phyloP scores from a whole-genome alignment of 1,140 invertebrate species.

The Drosophila murphyi region DNA sequence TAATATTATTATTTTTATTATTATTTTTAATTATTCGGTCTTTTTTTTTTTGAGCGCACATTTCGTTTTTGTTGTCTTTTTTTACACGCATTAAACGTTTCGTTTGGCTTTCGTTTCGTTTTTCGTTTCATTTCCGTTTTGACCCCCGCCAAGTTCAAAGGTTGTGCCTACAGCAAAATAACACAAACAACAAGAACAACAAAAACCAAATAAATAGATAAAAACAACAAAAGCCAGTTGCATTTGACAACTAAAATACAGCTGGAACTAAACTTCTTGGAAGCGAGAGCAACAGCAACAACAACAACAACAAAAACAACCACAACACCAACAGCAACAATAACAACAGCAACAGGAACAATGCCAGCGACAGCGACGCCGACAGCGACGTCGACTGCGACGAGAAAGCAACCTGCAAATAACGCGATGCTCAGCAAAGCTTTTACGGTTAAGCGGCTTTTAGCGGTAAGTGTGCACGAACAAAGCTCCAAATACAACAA shows the following conservation, averaged over 20 bases:
- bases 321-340: slow-evolving; percentile 23
- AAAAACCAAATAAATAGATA: slow-evolving; percentile 18
- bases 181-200: slow-evolving; percentile 13
- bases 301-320: slow-evolving; percentile 14
- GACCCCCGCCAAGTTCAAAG: slow-evolving; percentile 50
- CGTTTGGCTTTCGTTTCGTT: slow-evolving; percentile 44
- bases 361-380: slow-evolving; percentile 46
- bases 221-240: slow-evolving; percentile 16
- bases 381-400: slow-evolving; percentile 32
- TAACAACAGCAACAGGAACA: slow-evolving; percentile 19
- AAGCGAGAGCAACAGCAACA: slow-evolving; percentile 34
- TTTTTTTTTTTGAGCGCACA: slow-evolving; percentile 29
- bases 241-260: slow-evolving; percentile 17
- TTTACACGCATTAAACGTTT: slow-evolving; percentile 43
- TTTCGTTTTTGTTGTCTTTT: slow-evolving; percentile 29
- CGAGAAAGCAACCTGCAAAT: slow-evolving; percentile 78
- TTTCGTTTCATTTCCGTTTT: slow-evolving; percentile 53
- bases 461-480: slow-evolving; percentile 73
- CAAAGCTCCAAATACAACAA: slow-evolving; percentile 23
- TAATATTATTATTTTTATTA: slow-evolving; percentile 56
- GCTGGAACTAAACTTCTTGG: slow-evolving; percentile 45
- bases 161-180: slow-evolving; percentile 36
- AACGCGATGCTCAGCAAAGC: slow-evolving; percentile 60
- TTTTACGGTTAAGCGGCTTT: slow-evolving; percentile 83
- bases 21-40: slow-evolving; percentile 18